phyloP scores from a whole-genome alignment of 1,140 invertebrate species.

The Phymastichus coffea region DNA sequence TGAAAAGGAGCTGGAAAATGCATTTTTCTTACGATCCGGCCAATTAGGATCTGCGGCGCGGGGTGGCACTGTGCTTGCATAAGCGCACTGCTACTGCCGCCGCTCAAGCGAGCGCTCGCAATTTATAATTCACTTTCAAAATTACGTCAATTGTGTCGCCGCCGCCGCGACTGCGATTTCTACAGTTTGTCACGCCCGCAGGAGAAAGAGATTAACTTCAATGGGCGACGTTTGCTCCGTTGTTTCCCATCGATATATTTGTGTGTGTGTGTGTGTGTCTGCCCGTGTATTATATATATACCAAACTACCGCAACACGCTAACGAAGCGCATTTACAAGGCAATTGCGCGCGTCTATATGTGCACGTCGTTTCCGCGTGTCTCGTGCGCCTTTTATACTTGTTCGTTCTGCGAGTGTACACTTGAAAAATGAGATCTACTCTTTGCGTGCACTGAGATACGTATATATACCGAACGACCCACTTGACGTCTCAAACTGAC shows the following conservation, averaged over 20 bases:
- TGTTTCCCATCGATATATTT: too few species aligned
- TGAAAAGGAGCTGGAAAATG: neutral
- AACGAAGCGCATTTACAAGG: neutral
- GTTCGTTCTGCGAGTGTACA: too few species aligned
- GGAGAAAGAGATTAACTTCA: neutral
- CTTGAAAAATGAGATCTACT: too few species aligned
- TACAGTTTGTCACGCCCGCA: constrained; percentile 17
- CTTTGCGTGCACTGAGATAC: too few species aligned
- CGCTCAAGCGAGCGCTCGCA: neutral
- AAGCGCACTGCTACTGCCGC: neutral
- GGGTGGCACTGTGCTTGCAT: too few species aligned
- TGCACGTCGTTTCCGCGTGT: too few species aligned
- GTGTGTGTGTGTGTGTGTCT: neutral
- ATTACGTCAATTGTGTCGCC: constrained; percentile 29
- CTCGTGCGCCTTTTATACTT: too few species aligned
- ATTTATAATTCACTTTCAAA: constrained; percentile 28
- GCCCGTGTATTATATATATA: too few species aligned
- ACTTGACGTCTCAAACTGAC: too few species aligned
- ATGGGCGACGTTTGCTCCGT: too few species aligned
- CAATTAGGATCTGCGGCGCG: constrained; percentile 23
- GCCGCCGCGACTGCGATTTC: constrained; percentile 11
- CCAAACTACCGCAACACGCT: constrained; percentile 4
- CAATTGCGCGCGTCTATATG: neutral
- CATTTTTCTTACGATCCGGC: constrained; percentile 4
- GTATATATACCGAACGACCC: too few species aligned